Percentiles rank a stretch among this genome's conserved stretches.
Conservation (phyloP, 2,888 invertebrate genomes). For the Pedicia rivosa region DNA sequence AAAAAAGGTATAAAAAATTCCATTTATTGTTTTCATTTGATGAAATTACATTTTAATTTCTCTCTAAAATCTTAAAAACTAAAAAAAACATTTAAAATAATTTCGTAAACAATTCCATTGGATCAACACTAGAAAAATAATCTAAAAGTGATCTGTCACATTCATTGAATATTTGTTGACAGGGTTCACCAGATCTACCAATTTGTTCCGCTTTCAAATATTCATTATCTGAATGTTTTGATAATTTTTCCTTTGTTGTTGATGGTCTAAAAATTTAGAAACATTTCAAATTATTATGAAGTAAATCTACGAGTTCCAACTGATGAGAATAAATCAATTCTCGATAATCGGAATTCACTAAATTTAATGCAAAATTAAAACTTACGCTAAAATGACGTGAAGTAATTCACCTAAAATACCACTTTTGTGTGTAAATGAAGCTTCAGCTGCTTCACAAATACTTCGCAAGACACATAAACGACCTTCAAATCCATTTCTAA, state of each 20-base stretch:
- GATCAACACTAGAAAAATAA: constrained; percentile 21
- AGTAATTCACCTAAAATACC: constrained; percentile 60
- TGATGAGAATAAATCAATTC: too few species aligned
- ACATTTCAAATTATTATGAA: too few species aligned
- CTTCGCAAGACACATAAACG: constrained; percentile 54
- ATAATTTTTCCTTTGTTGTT: constrained; percentile 45
- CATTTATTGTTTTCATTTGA: too few species aligned
- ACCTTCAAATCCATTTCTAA: constrained; percentile 43
- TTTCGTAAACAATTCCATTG: too few species aligned
- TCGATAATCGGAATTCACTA: too few species aligned
- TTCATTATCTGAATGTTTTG: constrained; percentile 50
- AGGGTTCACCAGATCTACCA: constrained; percentile 34
- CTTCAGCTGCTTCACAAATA: constrained; percentile 59
- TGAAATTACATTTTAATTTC: too few species aligned
- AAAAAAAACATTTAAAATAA: too few species aligned
- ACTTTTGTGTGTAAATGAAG: constrained; percentile 47
- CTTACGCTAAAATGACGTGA: constrained; percentile 58
- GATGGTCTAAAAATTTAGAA: constrained; percentile 41
- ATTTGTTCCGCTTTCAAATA: constrained; percentile 56
- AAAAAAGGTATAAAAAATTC: too few species aligned
- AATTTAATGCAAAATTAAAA: too few species aligned
- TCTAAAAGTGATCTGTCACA: constrained; percentile 23
- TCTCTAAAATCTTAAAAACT: too few species aligned
- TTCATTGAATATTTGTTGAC: constrained; percentile 20
- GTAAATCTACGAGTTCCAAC: too few species aligned